phyloP scores from a whole-genome alignment of 1,140 invertebrate genomes.

The Lucilia sericata region DNA sequence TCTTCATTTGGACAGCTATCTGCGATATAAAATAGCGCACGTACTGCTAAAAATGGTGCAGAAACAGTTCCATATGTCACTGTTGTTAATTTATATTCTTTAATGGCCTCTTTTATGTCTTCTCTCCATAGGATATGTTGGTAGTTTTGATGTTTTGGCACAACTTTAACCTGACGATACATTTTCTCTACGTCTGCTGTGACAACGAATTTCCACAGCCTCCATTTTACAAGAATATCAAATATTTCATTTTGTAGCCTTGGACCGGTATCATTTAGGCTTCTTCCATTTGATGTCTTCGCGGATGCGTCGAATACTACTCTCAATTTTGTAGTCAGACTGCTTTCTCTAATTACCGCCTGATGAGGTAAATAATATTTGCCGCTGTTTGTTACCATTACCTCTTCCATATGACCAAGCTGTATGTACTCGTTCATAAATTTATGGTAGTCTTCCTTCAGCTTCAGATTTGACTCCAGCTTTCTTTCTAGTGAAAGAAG shows the following conservation, averaged over 20 bases:
- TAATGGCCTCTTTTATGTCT: slow-evolving; percentile 51
- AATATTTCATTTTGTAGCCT: slow-evolving; percentile 62
- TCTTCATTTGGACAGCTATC: slow-evolving; percentile 50
- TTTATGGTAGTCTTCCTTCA: slow-evolving; percentile 9
- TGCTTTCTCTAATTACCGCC: slow-evolving; percentile 52
- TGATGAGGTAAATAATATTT: slow-evolving; percentile 59
- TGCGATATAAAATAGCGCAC: slow-evolving; percentile 59
- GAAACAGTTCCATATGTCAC: slow-evolving; percentile 60
- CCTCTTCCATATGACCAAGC: slow-evolving; percentile 57
- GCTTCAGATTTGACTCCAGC: background rate
- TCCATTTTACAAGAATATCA: slow-evolving; percentile 61
- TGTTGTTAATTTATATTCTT: slow-evolving; percentile 56
- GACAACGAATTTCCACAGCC: slow-evolving; percentile 54
- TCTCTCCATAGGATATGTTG: slow-evolving; percentile 66
- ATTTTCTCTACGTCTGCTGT: slow-evolving; percentile 60
- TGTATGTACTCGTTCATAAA: slow-evolving; percentile 59
- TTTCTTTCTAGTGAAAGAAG: background rate
- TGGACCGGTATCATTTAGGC: slow-evolving; percentile 52
- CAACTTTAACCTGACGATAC: slow-evolving; percentile 57
- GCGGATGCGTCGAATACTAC: background rate
- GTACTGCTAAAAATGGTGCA: slow-evolving; percentile 56
- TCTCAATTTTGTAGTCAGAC: background rate
- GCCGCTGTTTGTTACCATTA: slow-evolving; percentile 31
- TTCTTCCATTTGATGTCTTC: background rate
- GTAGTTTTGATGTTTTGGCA: slow-evolving; percentile 50